Percentiles rank a stretch among this genome's conserved stretches.
Conservation (phyloP, 92 coral and sea anemone species). For the Epizoanthus fatuus region DNA sequence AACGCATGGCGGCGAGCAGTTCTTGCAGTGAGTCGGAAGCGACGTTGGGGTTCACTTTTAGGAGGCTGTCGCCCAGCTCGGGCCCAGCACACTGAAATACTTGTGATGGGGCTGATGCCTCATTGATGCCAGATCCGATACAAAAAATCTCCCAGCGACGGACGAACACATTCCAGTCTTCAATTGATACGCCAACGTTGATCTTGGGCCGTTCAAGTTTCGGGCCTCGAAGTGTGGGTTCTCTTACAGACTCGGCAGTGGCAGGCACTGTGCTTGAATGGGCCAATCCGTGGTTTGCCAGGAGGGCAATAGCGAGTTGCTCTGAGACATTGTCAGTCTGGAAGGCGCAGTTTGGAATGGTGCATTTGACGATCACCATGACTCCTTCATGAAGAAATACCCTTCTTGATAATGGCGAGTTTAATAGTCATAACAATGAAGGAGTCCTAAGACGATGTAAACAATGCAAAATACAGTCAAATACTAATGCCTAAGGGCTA, state of each 20-base stretch:
- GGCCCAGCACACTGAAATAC: conserved; percentile 68
- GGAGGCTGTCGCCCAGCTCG: conserved; percentile 69
- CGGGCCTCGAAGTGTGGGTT: conserved; percentile 56
- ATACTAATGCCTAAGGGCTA: too few species aligned
- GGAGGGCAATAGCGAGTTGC: conserved; percentile 72
- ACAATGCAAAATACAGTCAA: too few species aligned
- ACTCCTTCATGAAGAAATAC: too few species aligned
- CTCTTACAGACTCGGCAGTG: conserved; percentile 26
- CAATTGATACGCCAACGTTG: conserved; percentile 63
- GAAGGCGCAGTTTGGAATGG: conserved; percentile 72
- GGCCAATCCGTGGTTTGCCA: conserved; percentile 72
- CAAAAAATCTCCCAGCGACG: conserved; percentile 75
- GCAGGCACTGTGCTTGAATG: conserved; percentile 53
- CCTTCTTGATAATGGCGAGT: too few species aligned
- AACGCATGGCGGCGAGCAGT: conserved; percentile 72
- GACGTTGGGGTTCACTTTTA: conserved; percentile 57
- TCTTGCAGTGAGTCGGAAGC: conserved; percentile 37
- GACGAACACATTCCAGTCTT: conserved; percentile 75
- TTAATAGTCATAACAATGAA: too few species aligned
- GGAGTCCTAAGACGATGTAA: too few species aligned
- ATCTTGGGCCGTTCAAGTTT: conserved; percentile 74
- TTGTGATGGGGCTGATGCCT: conserved; percentile 62
- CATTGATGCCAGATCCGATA: conserved; percentile 63
- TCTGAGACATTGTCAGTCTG: conserved; percentile 65
- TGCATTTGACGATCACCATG: conserved; percentile 72